Evolutionary conservation across 2,888 invertebrate species (phyloP).

Genomic region (Ennomos quercinarius): DNA sequence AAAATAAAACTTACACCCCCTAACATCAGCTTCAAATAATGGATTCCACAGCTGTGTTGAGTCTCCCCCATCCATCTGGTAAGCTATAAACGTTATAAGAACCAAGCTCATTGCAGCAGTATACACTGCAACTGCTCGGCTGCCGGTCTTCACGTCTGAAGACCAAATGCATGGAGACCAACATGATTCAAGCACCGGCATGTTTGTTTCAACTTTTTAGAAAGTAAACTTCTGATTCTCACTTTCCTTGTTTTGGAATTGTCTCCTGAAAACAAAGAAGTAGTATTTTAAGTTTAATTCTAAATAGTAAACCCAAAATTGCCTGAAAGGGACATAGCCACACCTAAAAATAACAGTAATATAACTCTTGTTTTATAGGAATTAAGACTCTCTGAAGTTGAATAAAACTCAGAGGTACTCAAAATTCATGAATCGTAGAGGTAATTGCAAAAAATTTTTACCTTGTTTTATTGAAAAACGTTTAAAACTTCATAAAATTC

Average conservation of each 20-base stretch:
- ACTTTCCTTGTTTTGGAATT: neutral
- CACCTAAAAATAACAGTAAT: constrained; percentile 42
- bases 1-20: constrained; percentile 86
- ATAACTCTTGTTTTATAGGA: neutral
- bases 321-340: constrained; percentile 17
- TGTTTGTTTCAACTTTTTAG: constrained; percentile 61
- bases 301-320: constrained; percentile 6
- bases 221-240: neutral
- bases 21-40: constrained; percentile 94
- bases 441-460: too few species aligned
- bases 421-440: neutral
- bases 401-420: neutral
- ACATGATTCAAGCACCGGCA: constrained; percentile 91
- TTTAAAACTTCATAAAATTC: too few species aligned
- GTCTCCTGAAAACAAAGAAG: constrained; percentile 14
- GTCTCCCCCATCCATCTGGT: constrained; percentile 94
- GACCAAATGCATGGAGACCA: constrained; percentile 97
- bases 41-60: constrained; percentile 95
- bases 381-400: neutral
- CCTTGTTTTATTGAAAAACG: too few species aligned
- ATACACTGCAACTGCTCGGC: constrained; percentile 92
- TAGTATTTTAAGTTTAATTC: constrained; percentile 1
- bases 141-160: constrained; percentile 90
- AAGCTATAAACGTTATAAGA: constrained; percentile 89
- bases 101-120: constrained; percentile 90